Base-by-base conservation (phyloP, 2,888 invertebrate species). In the Notodonta dromedarius region DNA sequence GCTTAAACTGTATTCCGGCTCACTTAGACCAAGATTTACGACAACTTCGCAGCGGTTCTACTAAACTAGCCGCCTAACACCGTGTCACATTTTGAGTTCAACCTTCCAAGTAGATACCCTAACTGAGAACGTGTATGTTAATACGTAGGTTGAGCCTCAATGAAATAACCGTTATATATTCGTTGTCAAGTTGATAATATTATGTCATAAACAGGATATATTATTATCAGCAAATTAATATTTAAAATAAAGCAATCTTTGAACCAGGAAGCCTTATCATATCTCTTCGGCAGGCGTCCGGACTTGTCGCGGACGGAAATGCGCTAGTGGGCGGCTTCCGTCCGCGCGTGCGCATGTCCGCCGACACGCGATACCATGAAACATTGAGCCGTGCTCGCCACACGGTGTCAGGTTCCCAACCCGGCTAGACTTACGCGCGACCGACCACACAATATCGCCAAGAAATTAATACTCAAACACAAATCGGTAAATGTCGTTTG, bases 1-100 rank as follows among this genome's bases (percentile, higher is more conserved):
- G 90, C 90, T 88, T 86, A 83, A 91, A 90, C 91, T 89, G 86
- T 84, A 86, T 88, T 87, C 84, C 78, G 69, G 77, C 79, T 86
- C 85, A 83, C 89, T 88, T 85, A 86, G 80, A 83, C 82, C 77
- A 86, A 89, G 89, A 91, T 89, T 90, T 87, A 90, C 85, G 83
- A 74, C 83, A 87, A 90, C 84, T 90, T 89, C 73, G 76, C 73
- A 72, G 67, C 70, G 69, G 72, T 65, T 42, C 39, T 51, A 54
- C 57, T 58, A 58, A 75, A 76, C 74, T 66, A 73, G 70, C 67
- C 61, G 71, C 71, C 69, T 74, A 70, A 64, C 68, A 70, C 72
- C 72, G 68, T 68, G 68, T 71, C 73, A 66, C 63, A 64, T 64
- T 67, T 55, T 59, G 63, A 72, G 67, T 71, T 72, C 67, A 68